Base-by-base conservation (phyloP, 2,888 invertebrate species). In the Bibio marci region DNA sequence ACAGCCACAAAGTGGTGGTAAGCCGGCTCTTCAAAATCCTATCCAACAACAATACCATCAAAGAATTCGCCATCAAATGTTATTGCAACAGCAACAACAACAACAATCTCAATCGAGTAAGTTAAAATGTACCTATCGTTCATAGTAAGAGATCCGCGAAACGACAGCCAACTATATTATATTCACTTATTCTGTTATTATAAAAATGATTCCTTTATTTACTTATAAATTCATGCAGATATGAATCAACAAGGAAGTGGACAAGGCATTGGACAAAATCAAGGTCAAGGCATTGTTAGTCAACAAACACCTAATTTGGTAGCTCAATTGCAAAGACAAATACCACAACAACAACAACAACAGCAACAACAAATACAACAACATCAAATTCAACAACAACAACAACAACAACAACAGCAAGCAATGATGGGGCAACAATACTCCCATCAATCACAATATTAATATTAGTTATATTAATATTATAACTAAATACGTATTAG, bases 11-110 rank as follows among this genome's bases (percentile, higher is more conserved):
- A 46, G 54, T 4, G 57, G 55, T 30, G 58, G 55, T 18, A 58
- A 58, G 39, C 58, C 59, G 3, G 55, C 52, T 4, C 59, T 58
- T 45, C 58, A 58, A 43, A 57, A 57, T 39, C n/a, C n/a, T n/a
- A n/a, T n/a, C n/a, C 55, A 56, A 39, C 43, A 43, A 18, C 38
- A 37, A 37, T 57, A 58, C 40, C 70, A 66, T 48, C 67, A 73
- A 49, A 69, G 76, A 42, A 73, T 77, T 65, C 66, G 76, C 22
- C 75, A 76, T 50, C 70, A 80, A 67, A 58, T 80, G 48, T 68
- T 68, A 19, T 70, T 76, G 66, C 78, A 77, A 48, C 77, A 75
- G 43, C 59, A 57, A 13, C 66, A 59, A 35, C 62, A 61, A 33
- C 59, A 60, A 34, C 35, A 35, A 26, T 22, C n/a, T n/a, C n/a